Conservation (phyloP, 2,888 invertebrate genomes). For the Rotaria magnacalcarata region DNA sequence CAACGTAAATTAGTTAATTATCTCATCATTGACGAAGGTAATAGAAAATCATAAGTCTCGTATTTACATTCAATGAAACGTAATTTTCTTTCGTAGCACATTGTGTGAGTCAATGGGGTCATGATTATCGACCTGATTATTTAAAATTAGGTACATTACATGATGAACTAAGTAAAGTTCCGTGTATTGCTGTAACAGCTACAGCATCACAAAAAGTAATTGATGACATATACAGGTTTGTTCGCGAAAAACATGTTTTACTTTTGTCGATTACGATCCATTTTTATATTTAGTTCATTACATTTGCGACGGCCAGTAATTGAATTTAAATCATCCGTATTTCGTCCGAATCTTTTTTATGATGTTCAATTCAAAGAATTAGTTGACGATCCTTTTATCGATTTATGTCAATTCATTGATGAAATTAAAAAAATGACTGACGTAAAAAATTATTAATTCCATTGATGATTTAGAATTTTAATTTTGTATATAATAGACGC, state of each 20-base stretch:
- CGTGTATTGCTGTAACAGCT: constrained; percentile 88
- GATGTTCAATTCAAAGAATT: constrained; percentile 86
- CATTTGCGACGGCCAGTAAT: constrained; percentile 37
- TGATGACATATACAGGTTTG: constrained; percentile 43
- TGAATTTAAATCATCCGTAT: constrained; percentile 65
- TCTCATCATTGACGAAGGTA: constrained; percentile 83
- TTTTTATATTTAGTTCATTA: constrained; percentile 35
- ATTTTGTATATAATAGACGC: background rate
- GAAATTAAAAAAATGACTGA: background rate
- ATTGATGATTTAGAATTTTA: background rate
- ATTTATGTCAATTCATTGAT: constrained; percentile 64
- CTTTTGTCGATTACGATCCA: background rate
- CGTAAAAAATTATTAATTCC: too few relatives aligned
- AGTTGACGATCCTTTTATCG: constrained; percentile 71
- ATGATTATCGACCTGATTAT: constrained; percentile 88
- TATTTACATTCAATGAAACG: too few relatives aligned
- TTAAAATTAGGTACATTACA: constrained; percentile 75
- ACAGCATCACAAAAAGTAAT: constrained; percentile 68
- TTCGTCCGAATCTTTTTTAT: constrained; percentile 85
- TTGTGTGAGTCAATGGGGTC: constrained; percentile 91
- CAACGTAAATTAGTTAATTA: constrained; percentile 76
- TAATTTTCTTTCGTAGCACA: constrained; percentile 51
- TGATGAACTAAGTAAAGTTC: constrained; percentile 65
- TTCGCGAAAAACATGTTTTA: too few relatives aligned
- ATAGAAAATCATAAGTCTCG: constrained; percentile 48